Base-by-base conservation (phyloP, 2,888 invertebrate genomes). In the Heliconius charithonia region DNA sequence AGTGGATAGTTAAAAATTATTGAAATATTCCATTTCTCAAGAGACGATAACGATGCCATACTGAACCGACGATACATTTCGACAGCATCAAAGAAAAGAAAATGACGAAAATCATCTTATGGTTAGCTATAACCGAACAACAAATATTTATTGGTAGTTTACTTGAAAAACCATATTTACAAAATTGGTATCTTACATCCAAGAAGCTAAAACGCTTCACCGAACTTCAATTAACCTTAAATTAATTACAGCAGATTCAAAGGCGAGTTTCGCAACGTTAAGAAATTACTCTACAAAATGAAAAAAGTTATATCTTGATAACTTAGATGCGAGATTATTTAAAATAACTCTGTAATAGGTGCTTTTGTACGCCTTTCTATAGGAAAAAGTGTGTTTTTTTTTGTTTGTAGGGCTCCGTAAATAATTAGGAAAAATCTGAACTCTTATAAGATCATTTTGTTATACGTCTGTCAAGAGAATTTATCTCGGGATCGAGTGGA, bases 271-370 rank as follows among this genome's bases (percentile, higher is more conserved):
- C 63, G 27, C 25, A 41, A 37, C 63, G 74, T 63, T 41, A 74
- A 65, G 74, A 41, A 74, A 65, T 74, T 74, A 27, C 74, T 74
- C 45, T 45, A 41, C 63, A 74, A 74, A 41, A 74, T 74, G 63
- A 63, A 74, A 65, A 22, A 74, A 63, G 22, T 63, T 74, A 63
- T 73, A 62, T 73, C 32, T 32, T n/a, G 41, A 41, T n/a, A 56
- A 74, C 63, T 41, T 62, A 73, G 41, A 22, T 41, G 10, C 27
- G 12, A 62, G 41, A 74, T 63, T 63, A 74, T 10, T 63, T 19
- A 22, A 71, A 56, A 63, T 37, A 32, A 41, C 37, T 63, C 16
- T 41, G 41, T 63, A 27, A 62, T 12, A 16, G n/a, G 3, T 59
- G 3, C 2, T 62, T 22, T 71, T 71, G 10, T 45, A 51, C 19